Evolutionary conservation across 2,113 vertebrate genomes (phyloP), one percentile per base, ranked within the genome.

Genomic region (Oreochromis tanganicae): DNA sequence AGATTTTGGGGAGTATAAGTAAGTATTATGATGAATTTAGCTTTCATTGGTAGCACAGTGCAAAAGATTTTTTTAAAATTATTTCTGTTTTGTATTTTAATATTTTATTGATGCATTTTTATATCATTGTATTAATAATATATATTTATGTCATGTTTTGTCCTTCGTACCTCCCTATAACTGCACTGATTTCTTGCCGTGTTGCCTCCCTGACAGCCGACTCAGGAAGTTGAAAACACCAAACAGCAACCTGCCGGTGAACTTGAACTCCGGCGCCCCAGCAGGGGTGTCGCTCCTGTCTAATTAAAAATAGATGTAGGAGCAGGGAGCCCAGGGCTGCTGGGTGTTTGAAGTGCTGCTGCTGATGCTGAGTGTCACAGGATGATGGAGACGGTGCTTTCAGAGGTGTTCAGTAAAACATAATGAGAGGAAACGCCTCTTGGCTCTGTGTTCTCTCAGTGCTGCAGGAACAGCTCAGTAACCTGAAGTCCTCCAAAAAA

Each of bases 31-130:
- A 21, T 68, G 11, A 68, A 68, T 68, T 66, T 66, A 36, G 61
- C 6, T 66, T 66, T 66, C 6, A 38, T 21, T 66, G 61, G 34
- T 38, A 66, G 10, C 10, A 12, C 32, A 36, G 34, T 66, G 32
- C 17, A 66, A 32, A 19, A 11, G 1, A 1, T 12, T n/a, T 12
- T 63, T 68, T 38, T 4, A 0, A 0, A 1, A 68, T 36, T 38
- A 13, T 68, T 21, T 68, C 19, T 41, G 19, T 21, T 68, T 68
- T 41, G n/a, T 7, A 68, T 68, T 41, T 68, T 68, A 4, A 68
- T 14, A 41, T 41, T 68, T 68, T 21, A 41, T 41, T 68, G 36
- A 41, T 68, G 19, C n/a, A 68, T 68, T 68, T 21, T 41, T 9
- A 41, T 21, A 24, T 68, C 1, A 3, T 68, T 68, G 29, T 34